Evolutionary conservation across 2,113 vertebrate species (phyloP), one percentile per base, ranked within the genome.

Genomic region (Megalops atlanticus): DNA sequence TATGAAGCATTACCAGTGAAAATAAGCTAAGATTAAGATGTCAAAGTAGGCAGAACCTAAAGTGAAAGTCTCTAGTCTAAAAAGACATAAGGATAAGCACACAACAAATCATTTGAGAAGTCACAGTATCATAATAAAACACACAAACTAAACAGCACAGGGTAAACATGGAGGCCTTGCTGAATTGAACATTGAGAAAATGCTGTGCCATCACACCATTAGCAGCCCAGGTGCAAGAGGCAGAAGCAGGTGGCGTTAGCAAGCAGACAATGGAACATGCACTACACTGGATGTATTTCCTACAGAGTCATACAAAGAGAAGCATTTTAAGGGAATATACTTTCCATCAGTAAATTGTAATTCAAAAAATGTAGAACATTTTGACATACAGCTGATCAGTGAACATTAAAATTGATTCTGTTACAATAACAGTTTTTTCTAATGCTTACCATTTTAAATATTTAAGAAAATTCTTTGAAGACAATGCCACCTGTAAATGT

Each of bases 361-460:
- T 4, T 33, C 21, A 31, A 11, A 52, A 71, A n/a, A 10, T 15
- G 52, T 12, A 47, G 16, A 47, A 11, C 35, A 2, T 78, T 81
- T 76, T 14, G 3, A 35, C 16, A 58, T 36, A 14, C 45, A 84
- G 24, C 16, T 77, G 76, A 90, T 92, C 85, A 88, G 92, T 93
- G 90, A 94, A 93, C 91, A 93, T 92, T 92, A 91, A 92, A 93
- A 93, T 85, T 21, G 43, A 31, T 24, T 31, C 58, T 0, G 8
- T 64, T 21, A 54, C 3, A 54, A 24, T 54, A 6, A n/a, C n/a
- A 33, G 7, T 47, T 72, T 15, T 31, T 11, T 39, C 15, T 47
- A 24, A 24, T n/a, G n/a, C n/a, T n/a, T n/a, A 70, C n/a, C 3
- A 47, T 41, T 39, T 31, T 27, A 40, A 36, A 72, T 80, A 64